These are phyloP conservation scores for Gandaritis pyraliata DNA, from an alignment of 2,888 invertebrate species.

Conservation along the genomic window DNA sequence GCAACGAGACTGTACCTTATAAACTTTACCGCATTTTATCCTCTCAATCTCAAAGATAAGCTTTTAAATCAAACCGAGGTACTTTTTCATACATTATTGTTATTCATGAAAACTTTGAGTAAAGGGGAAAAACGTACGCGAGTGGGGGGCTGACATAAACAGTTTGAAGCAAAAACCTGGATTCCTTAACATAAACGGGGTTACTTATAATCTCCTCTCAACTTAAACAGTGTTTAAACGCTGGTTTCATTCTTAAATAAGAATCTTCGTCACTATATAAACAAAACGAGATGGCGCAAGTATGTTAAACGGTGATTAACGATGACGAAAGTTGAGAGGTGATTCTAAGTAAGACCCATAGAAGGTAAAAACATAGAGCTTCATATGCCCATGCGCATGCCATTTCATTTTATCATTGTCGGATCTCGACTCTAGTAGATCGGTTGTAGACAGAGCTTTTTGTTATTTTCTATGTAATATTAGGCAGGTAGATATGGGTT, in stretches of 20 bases:
- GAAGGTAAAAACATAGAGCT: constrained; percentile 25
- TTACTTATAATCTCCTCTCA: no score
- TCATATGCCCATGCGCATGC: constrained; percentile 30
- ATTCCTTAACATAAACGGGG: constrained; percentile 53
- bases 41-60: constrained; percentile 54
- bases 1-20: constrained; percentile 21
- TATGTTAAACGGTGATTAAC: no score
- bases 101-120: constrained; percentile 83
- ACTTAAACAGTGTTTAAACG: no score
- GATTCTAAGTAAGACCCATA: background rate
- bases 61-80: constrained; percentile 73
- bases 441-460: background rate
- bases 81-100: constrained; percentile 74
- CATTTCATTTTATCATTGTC: constrained; percentile 23
- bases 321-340: no score
- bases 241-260: no score
- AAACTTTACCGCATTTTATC: constrained; percentile 52
- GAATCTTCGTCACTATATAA: no score
- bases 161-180: constrained; percentile 65
- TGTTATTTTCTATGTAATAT: no score
- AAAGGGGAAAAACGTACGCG: constrained; percentile 70
- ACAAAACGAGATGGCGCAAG: no score
- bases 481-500: no score
- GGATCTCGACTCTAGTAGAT: constrained; percentile 22
- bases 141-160: constrained; percentile 81